phyloP scores from a whole-genome alignment of 2,888 invertebrate species.

The Caenorhabditis virilis region DNA sequence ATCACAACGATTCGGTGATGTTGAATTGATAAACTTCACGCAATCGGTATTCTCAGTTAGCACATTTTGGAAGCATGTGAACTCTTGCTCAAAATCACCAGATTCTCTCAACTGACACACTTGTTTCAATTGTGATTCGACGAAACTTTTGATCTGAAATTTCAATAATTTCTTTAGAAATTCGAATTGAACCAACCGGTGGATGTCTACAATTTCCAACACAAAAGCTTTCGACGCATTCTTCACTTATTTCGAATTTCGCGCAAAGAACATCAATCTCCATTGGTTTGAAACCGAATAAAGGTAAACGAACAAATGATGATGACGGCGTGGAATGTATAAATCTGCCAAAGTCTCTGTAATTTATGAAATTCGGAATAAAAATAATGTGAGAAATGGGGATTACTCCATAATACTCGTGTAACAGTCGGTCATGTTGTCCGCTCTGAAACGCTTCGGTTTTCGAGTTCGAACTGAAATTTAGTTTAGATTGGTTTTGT shows the following conservation, averaged over 20 bases:
- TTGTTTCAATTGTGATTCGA: constrained; percentile 30
- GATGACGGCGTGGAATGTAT: constrained; percentile 24
- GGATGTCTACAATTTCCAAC: constrained; percentile 34
- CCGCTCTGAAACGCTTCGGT: constrained; percentile 11
- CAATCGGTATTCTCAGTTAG: constrained; percentile 28
- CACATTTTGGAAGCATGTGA: constrained; percentile 31
- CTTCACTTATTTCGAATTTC: constrained; percentile 20
- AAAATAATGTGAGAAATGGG: too few species aligned
- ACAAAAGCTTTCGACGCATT: constrained; percentile 29
- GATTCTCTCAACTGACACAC: constrained; percentile 12
- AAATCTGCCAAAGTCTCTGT: constrained; percentile 34
- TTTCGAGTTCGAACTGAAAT: too few species aligned
- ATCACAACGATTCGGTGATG: constrained; percentile 28
- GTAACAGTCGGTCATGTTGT: constrained; percentile 38
- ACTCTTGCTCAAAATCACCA: constrained; percentile 21
- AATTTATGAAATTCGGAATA: not conserved
- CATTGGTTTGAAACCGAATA: constrained; percentile 33
- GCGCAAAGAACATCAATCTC: constrained; percentile 34
- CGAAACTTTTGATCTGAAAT: constrained; percentile 29
- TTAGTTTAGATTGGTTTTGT: too few species aligned
- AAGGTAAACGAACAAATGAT: constrained; percentile 34
- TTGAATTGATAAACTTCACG: constrained; percentile 23
- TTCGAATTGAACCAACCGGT: not conserved
- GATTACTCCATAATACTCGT: constrained; percentile 26
- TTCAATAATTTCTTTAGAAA: not conserved